Conservation (phyloP, 2,888 invertebrate species). For the Drepana falcataria region DNA sequence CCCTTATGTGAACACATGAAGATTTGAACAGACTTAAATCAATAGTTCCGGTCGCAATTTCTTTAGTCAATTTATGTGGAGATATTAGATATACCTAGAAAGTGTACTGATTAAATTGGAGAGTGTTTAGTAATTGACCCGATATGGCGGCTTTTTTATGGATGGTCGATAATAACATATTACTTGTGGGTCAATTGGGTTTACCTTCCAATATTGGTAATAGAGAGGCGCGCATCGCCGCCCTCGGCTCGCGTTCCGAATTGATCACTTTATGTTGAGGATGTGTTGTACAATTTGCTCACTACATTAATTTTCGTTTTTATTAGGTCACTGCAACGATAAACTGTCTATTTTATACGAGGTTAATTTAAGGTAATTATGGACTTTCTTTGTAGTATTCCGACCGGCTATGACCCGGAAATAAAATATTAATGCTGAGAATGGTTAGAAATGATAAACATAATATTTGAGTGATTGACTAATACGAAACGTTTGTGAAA, state of each 20-base stretch:
- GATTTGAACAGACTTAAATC: too few relatives aligned
- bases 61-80: background rate
- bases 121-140: slow-evolving; percentile 52
- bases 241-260: slow-evolving; percentile 20
- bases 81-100: slow-evolving; percentile 42
- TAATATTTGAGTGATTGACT: too few relatives aligned
- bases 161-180: slow-evolving; percentile 49
- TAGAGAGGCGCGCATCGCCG: slow-evolving; percentile 41
- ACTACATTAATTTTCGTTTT: slow-evolving; percentile 22
- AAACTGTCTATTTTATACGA: background rate
- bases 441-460: too few relatives aligned
- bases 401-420: background rate
- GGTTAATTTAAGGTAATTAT: background rate
- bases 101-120: slow-evolving; percentile 54
- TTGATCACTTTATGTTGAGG: slow-evolving; percentile 22
- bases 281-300: slow-evolving; percentile 17
- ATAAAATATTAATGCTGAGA: background rate
- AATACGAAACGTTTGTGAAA: too few relatives aligned
- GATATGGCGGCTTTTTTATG: slow-evolving; percentile 47
- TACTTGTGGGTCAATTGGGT: slow-evolving; percentile 62
- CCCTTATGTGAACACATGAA: too few relatives aligned
- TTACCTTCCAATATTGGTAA: slow-evolving; percentile 55
- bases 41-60: background rate
- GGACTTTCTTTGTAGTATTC: background rate
- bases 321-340: background rate